These are phyloP conservation scores for Magallana angulata DNA, from an alignment of 1,140 invertebrate species.

Conservation along the genomic window DNA sequence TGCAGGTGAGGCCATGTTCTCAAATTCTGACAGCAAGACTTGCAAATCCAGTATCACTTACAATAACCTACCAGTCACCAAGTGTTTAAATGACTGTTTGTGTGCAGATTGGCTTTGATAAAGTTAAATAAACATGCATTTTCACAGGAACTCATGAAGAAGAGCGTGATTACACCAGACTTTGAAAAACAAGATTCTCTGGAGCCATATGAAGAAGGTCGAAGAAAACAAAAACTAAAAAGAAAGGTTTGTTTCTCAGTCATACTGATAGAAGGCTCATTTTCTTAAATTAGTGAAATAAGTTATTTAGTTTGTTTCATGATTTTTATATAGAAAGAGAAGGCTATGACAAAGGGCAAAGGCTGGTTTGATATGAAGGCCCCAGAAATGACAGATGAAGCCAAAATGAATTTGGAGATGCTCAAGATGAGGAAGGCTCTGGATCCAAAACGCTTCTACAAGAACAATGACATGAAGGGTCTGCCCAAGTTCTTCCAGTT, in stretches of 20 bases:
- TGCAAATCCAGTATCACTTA: too few species aligned
- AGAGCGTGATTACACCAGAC: constrained; percentile 84
- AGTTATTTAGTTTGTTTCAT: neutral
- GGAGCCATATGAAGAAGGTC: constrained; percentile 83
- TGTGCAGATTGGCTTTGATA: too few species aligned
- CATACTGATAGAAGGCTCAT: neutral
- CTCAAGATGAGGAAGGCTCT: constrained; percentile 95
- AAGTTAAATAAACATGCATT: too few species aligned
- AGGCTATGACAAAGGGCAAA: constrained; percentile 89
- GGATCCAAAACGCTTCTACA: constrained; percentile 96
- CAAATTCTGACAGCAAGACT: too few species aligned
- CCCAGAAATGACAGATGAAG: constrained; percentile 92
- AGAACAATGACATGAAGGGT: constrained; percentile 91
- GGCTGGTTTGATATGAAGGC: constrained; percentile 93
- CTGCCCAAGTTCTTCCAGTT: constrained; percentile 95
- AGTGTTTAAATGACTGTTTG: too few species aligned
- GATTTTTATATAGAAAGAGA: constrained; percentile 75
- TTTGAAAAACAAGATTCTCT: constrained; percentile 85
- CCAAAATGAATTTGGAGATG: constrained; percentile 91
- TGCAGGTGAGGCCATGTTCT: neutral
- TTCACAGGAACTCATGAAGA: constrained; percentile 79
- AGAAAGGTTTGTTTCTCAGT: constrained; percentile 77
- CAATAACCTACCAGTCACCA: too few species aligned
- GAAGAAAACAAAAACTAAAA: constrained; percentile 82
- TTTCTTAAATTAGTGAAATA: neutral